These are phyloP conservation scores for Metopia argyrocephala DNA, from an alignment of 2,888 invertebrate species.

Conservation along the genomic window DNA sequence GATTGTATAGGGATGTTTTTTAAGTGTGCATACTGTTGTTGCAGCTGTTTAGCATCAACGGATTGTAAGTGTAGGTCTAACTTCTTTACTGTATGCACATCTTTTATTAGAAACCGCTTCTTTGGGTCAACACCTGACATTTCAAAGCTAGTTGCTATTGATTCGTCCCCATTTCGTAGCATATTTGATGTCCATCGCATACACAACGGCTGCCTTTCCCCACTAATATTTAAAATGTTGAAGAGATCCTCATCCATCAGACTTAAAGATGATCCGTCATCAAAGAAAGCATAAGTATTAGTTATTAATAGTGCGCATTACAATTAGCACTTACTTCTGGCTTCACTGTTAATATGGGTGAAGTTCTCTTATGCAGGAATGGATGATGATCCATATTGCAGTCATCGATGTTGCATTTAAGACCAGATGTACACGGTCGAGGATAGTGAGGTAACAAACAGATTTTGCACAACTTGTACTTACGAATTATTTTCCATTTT, in stretches of 20 bases:
- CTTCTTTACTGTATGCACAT: constrained; percentile 26
- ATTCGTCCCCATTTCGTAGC: constrained; percentile 51
- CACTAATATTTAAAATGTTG: constrained; percentile 35
- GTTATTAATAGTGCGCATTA: constrained; percentile 5
- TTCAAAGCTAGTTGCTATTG: constrained; percentile 23
- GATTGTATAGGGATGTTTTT: constrained; percentile 42
- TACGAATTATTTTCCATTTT: too few relatives aligned
- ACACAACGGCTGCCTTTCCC: constrained; percentile 47
- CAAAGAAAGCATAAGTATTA: constrained; percentile 55
- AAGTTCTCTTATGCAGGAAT: constrained; percentile 41
- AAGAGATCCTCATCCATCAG: constrained; percentile 47
- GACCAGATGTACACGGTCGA: constrained; percentile 20
- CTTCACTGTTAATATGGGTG: background rate
- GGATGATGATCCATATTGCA: constrained; percentile 46
- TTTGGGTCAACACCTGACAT: constrained; percentile 33
- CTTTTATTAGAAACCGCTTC: constrained; percentile 19
- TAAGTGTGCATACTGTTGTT: constrained; percentile 27
- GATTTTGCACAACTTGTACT: too few relatives aligned
- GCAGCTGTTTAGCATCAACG: constrained; percentile 9
- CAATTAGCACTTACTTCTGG: constrained; percentile 11
- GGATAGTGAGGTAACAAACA: constrained; percentile 43
- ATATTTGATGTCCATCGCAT: constrained; percentile 57
- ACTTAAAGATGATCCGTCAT: constrained; percentile 48
- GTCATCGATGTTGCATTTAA: too few relatives aligned
- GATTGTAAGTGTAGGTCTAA: constrained; percentile 34